These are phyloP conservation scores for Corythornis vintsioides DNA, from an alignment of 2,113 vertebrate genomes.

Conservation along the genomic window DNA sequence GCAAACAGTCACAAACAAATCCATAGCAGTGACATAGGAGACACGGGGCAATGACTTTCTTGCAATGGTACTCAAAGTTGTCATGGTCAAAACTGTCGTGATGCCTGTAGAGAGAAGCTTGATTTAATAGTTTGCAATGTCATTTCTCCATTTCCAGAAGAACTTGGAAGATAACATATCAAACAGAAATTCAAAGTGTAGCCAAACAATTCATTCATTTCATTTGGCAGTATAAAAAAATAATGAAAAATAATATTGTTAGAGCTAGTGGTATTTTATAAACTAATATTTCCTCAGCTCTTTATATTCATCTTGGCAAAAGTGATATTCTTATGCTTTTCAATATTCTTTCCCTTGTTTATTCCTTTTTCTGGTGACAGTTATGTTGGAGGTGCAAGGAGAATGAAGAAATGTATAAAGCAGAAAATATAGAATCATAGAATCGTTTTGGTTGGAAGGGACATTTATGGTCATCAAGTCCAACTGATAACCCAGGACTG, in stretches of 20 bases:
- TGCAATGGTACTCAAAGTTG: slow-evolving; percentile 93
- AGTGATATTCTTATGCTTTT: background rate
- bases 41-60: slow-evolving; percentile 92
- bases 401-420: background rate
- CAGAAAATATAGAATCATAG: background rate
- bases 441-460: background rate
- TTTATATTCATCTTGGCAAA: background rate
- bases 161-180: background rate
- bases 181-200: background rate
- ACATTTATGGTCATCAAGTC: background rate
- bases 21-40: slow-evolving; percentile 96
- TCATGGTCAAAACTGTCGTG: slow-evolving; percentile 97
- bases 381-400: background rate
- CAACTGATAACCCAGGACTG: background rate
- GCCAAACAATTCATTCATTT: background rate
- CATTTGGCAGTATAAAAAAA: background rate
- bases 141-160: background rate
- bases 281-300: background rate
- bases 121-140: background rate
- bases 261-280: background rate
- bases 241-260: background rate
- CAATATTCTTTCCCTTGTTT: background rate
- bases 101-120: slow-evolving; percentile 80
- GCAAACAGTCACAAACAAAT: slow-evolving; percentile 96
- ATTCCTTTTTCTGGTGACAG: background rate